These are phyloP conservation scores for Polymixis lichenea DNA, from an alignment of 2,888 invertebrate species.

Conservation along the genomic window DNA sequence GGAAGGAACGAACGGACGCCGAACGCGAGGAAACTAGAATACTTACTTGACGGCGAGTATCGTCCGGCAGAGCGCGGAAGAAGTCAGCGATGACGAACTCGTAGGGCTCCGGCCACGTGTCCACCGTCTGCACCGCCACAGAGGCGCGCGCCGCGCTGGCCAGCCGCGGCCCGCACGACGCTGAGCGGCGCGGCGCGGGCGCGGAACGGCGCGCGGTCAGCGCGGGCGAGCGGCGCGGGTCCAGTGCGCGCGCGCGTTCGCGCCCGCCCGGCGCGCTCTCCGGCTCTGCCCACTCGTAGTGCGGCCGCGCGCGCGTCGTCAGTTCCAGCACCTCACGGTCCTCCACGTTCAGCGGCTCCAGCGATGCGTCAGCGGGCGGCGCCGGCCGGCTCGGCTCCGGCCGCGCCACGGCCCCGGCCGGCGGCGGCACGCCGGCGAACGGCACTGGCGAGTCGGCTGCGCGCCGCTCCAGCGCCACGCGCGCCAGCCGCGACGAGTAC, in stretches of 20 bases:
- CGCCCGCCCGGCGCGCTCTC: conserved; percentile 54
- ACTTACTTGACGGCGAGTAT: conserved; percentile 72
- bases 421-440: conserved; percentile 82
- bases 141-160: conserved; percentile 44
- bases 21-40: too few relatives aligned
- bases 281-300: conserved; percentile 63
- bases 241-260: conserved; percentile 51
- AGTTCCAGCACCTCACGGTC: conserved; percentile 86
- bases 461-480: conserved; percentile 88
- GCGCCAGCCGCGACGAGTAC: conserved; percentile 81
- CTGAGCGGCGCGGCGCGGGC: conserved; percentile 65
- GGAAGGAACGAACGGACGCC: neutral
- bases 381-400: conserved; percentile 75
- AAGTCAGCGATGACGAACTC: conserved; percentile 94
- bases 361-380: conserved; percentile 66
- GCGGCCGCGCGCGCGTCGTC: conserved; percentile 78
- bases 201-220: conserved; percentile 47
- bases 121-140: conserved; percentile 92
- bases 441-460: conserved; percentile 86
- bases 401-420: conserved; percentile 76
- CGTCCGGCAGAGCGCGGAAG: conserved; percentile 84
- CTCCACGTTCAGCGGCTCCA: conserved; percentile 74
- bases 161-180: conserved; percentile 57
- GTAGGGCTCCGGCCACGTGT: conserved; percentile 93
- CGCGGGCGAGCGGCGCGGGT: conserved; percentile 60